These are phyloP conservation scores for Pseudococcus longispinus DNA, from an alignment of 2,888 invertebrate genomes.

Conservation along the genomic window DNA sequence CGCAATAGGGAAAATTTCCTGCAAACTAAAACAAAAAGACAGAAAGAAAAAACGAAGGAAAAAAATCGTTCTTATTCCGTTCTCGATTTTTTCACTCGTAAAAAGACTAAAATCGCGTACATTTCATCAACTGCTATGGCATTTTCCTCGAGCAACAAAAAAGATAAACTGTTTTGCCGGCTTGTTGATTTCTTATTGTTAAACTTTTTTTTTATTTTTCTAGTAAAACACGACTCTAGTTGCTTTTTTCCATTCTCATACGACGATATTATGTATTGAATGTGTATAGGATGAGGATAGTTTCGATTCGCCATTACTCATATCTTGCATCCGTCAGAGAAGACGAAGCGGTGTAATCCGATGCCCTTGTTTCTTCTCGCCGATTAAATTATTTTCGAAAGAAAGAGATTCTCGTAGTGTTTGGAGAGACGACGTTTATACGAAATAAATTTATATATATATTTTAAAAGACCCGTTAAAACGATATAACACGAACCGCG, in stretches of 20 bases:
- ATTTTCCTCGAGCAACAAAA: background rate
- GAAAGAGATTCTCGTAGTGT: too few relatives aligned
- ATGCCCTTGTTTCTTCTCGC: background rate
- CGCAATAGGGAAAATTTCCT: too few relatives aligned
- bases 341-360: background rate
- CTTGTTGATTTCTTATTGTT: background rate
- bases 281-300: too few relatives aligned
- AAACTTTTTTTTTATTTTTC: background rate
- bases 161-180: background rate
- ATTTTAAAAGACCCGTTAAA: background rate
- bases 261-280: too few relatives aligned
- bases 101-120: background rate
- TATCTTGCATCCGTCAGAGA: background rate
- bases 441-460: constrained; percentile 18
- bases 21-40: background rate
- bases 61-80: background rate
- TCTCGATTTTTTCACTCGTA: background rate
- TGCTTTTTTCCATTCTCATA: too few relatives aligned
- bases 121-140: background rate
- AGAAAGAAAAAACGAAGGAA: background rate
- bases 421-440: background rate
- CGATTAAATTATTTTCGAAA: background rate
- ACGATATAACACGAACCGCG: background rate
- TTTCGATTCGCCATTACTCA: background rate
- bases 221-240: background rate